A percentile compares a stretch with the other conserved stretches of the same genome.
These are phyloP conservation scores for Marmota monax DNA, from an alignment of 2,113 vertebrate genomes.

Conservation along the genomic window DNA sequence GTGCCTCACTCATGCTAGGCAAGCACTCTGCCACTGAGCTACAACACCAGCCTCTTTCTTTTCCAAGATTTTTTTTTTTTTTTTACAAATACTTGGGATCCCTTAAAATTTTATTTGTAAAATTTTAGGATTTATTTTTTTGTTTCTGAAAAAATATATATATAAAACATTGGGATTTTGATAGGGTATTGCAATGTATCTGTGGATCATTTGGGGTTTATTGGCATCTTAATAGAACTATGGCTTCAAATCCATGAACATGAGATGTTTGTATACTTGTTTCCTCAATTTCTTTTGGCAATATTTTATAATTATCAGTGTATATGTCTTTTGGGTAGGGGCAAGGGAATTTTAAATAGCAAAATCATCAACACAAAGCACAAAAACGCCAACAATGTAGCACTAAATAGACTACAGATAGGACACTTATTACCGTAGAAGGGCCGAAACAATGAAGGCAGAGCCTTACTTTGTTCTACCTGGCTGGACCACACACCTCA, in stretches of 20 bases:
- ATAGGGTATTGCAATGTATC: too few relatives aligned
- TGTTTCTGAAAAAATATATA: too few relatives aligned
- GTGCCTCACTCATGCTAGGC: too few relatives aligned
- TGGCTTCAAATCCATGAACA: not conserved
- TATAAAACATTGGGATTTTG: too few relatives aligned
- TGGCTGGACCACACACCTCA: not conserved
- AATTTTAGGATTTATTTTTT: too few relatives aligned
- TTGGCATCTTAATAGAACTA: too few relatives aligned
- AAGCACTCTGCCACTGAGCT: too few relatives aligned
- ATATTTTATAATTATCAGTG: not conserved
- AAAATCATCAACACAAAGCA: not conserved
- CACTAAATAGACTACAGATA: not conserved
- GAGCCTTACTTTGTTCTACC: not conserved
- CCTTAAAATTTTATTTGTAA: too few relatives aligned
- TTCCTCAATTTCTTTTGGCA: not conserved
- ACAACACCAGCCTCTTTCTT: too few relatives aligned
- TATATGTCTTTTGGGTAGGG: not conserved
- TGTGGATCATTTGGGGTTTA: too few relatives aligned
- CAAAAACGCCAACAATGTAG: not conserved
- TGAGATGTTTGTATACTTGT: not conserved
- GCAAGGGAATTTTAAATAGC: not conserved
- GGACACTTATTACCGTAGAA: not conserved
- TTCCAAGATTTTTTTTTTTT: too few relatives aligned
- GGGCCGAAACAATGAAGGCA: not conserved
- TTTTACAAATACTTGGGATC: too few relatives aligned